Evolutionary conservation across 1,140 invertebrate species (phyloP), one percentile per base, ranked within the genome.

Genomic region (Brachionus rubens): DNA sequence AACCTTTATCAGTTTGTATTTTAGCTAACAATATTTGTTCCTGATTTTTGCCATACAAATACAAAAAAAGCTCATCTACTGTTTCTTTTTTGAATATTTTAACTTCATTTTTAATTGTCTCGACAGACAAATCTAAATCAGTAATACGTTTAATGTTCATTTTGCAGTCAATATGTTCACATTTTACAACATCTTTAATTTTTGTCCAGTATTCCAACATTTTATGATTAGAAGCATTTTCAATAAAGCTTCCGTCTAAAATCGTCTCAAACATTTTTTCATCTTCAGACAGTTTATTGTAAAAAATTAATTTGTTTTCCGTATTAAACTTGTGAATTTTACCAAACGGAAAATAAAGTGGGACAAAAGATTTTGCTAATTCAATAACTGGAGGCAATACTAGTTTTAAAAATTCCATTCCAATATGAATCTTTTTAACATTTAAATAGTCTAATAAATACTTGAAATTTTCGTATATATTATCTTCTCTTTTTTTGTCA

Each of bases 291-390:
- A 33, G 28, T 36, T 33, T 59, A 7, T 0, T 7, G 3, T 59
- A n/a, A n/a, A n/a, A n/a, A n/a, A n/a, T 33, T 16, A 19, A 36
- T 10, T 36, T 52, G 6, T 52, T 1, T 33, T 59, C 33, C n/a
- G n/a, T n/a, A 36, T 33, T 6, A 21, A 59, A 36, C 36, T 19
- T 33, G 21, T 36, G 36, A 9, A 36, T 19, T 5, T 59, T 59
- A 16, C 54, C 54, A 59, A 59, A 59, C n/a, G 54, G 30, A 59
- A 19, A 10, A 59, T 59, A 59, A 16, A 33, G 54, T 40, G 54
- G 54, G 7, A 59, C n/a, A 21, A 59, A 40, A 2, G 2, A 16
- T 33, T 54, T 54, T n/a, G 33, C n/a, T 28, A 30, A 1, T 54
- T n/a, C 12, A 5, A 28, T 1, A 3, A 54, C 33, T 28, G 28